Evolutionary conservation across 1,140 invertebrate species (phyloP).

Genomic region (Pemphigus obesinymphae): DNA sequence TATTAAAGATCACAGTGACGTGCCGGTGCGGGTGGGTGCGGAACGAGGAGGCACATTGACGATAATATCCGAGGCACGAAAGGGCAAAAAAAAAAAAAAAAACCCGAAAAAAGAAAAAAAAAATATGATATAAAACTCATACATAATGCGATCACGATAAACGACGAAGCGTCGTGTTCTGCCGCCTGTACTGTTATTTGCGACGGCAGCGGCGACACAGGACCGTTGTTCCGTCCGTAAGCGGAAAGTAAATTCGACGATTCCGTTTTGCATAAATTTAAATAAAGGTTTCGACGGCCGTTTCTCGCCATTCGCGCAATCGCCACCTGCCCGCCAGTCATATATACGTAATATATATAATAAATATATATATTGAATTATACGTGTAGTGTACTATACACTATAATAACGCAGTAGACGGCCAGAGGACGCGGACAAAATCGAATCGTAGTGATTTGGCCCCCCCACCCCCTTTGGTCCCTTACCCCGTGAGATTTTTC

Average conservation of each 20-base stretch:
- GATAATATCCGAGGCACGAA: background rate
- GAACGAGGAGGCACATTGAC: background rate
- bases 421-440: background rate
- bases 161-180: background rate
- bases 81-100: background rate
- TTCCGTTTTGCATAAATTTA: conserved; percentile 24
- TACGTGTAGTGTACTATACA: background rate
- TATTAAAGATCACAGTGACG: no score
- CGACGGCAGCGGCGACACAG: background rate
- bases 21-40: no score
- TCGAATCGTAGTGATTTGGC: background rate
- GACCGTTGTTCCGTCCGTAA: background rate
- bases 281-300: conserved; percentile 22
- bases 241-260: background rate
- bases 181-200: background rate
- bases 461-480: background rate
- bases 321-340: background rate
- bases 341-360: background rate
- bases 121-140: background rate
- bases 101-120: background rate
- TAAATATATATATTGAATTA: background rate
- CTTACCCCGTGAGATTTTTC: no score
- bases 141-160: background rate
- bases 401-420: background rate
- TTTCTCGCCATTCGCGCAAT: conserved; percentile 3